Percentiles rank a stretch among this genome's conserved stretches.
phyloP scores from a whole-genome alignment of 2,888 invertebrate species.

The Trissonchulus sp. region DNA sequence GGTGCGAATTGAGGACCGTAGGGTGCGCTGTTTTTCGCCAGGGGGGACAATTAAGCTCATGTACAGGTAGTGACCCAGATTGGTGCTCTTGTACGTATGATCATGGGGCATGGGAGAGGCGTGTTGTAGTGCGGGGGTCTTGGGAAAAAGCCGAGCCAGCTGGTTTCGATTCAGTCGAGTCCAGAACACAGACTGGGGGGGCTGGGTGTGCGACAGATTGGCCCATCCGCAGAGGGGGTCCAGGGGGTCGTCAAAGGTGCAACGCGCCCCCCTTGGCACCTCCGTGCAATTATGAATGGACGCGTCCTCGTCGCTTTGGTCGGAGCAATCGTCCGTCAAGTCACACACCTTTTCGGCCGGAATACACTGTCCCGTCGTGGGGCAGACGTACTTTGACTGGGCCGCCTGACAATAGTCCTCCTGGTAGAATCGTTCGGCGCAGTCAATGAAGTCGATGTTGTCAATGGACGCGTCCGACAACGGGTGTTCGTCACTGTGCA shows the following conservation, averaged over 20 bases:
- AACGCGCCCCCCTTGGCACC: conserved; percentile 41
- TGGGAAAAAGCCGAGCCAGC: neutral
- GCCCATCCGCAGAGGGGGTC: conserved; percentile 19
- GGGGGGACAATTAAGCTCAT: neutral
- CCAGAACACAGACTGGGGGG: neutral
- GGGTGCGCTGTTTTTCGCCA: neutral
- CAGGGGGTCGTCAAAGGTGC: conserved; percentile 38
- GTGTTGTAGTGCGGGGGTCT: neutral
- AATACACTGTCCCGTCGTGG: conserved; percentile 32
- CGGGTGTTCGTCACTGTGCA: conserved; percentile 2
- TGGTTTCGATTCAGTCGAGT: neutral
- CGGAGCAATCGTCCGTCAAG: conserved; percentile 41
- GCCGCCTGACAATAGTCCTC: conserved; percentile 17
- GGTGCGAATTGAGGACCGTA: conserved; percentile 12
- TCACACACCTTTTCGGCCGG: conserved; percentile 41
- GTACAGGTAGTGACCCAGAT: conserved; percentile 27
- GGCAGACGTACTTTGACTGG: conserved; percentile 25
- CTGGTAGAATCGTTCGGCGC: conserved; percentile 28
- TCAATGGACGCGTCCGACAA: conserved; percentile 27
- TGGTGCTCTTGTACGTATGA: neutral
- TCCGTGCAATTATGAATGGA: conserved; percentile 40
- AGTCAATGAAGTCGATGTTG: conserved; percentile 25
- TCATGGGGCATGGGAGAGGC: neutral
- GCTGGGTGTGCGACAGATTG: neutral
- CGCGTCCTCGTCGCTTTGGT: conserved; percentile 42